Evolutionary conservation across 1,140 invertebrate genomes (phyloP), one percentile per base, ranked within the genome.

Genomic region (Cryptotermes secundus): DNA sequence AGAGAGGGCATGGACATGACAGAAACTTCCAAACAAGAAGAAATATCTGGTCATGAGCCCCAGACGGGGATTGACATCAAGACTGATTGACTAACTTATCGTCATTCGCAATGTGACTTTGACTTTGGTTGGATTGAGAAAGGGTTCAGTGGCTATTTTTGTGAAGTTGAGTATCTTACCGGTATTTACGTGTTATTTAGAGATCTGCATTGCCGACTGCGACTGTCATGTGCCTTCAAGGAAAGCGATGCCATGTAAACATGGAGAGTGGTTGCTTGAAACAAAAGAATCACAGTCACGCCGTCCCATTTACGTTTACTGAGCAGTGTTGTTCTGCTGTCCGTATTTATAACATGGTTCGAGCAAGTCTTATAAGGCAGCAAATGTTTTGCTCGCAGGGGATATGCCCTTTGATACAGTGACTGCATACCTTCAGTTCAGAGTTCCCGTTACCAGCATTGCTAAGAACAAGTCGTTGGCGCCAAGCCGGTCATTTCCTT

Each of bases 391-490:
- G 53, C 2, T n/a, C 53, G 53, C 53, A 59, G 53, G 9, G 7
- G 53, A 2, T 22, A 16, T 24, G 53, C 24, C 22, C 53, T 72
- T 72, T 31, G n/a, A 72, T 72, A 72, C 59, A 72, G 26, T n/a
- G n/a, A n/a, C 7, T 72, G 31, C 59, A 72, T 72, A 31, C 59
- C 59, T n/a, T 10, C 7, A 72, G 14, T n/a, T 26, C 59, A 72
- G 26, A 72, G 59, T n/a, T 72, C 59, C 59, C 59, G 59, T 72
- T 65, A 65, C 4, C 59, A 1, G n/a, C 59, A 31, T 72, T 31
- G 59, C 59, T 72, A n/a, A 72, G 59, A 72, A 72, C 59, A 72
- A 72, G 59, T 72, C 59, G 26, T n/a, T 72, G 59, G 59, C 59
- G 59, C 59, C 59, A 72, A 72, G 59, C 59, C 59, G 31, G 26